phyloP scores from a whole-genome alignment of 2,797 vertebrate species.

The Cetoscarus ocellatus region DNA sequence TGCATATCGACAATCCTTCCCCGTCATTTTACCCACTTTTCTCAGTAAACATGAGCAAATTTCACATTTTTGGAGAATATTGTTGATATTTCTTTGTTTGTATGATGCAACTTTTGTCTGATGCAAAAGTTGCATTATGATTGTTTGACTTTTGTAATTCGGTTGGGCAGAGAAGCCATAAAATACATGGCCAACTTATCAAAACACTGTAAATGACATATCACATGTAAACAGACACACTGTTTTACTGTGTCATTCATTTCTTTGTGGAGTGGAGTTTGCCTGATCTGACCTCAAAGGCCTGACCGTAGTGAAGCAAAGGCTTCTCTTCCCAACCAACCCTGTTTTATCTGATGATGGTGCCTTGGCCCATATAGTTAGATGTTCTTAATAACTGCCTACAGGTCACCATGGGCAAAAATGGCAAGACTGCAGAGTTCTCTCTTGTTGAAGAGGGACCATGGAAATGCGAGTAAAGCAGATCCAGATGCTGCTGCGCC shows the following conservation, averaged over 20 bases:
- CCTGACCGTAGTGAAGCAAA: slow-evolving; percentile 52
- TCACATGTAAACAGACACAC: slow-evolving; percentile 27
- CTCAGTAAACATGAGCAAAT: slow-evolving; percentile 19
- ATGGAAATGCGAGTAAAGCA: slow-evolving; percentile 93
- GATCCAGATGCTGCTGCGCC: slow-evolving; percentile 84
- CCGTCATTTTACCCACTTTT: slow-evolving; percentile 33
- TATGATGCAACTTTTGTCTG: slow-evolving; percentile 46
- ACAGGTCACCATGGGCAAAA: slow-evolving; percentile 96
- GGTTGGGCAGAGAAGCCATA: slow-evolving; percentile 87
- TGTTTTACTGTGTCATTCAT: slow-evolving; percentile 30
- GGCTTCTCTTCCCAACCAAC: slow-evolving; percentile 81
- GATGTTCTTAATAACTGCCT: slow-evolving; percentile 93
- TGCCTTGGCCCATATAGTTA: slow-evolving; percentile 86
- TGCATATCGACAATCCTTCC: slow-evolving; percentile 41
- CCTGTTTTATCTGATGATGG: slow-evolving; percentile 58
- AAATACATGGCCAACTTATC: slow-evolving; percentile 79
- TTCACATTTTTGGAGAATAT: slow-evolving; percentile 8
- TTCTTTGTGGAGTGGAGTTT: slow-evolving; percentile 20
- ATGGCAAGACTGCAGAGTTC: slow-evolving; percentile 93
- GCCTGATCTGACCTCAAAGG: slow-evolving; percentile 22
- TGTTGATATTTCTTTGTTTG: slow-evolving; percentile 44
- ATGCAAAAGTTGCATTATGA: slow-evolving; percentile 46
- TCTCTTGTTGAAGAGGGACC: slow-evolving; percentile 94
- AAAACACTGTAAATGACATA: slow-evolving; percentile 32
- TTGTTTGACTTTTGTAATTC: slow-evolving; percentile 67